A percentile compares a stretch with the other conserved stretches of the same genome.
phyloP scores from a whole-genome alignment of 1,140 invertebrate genomes.

The Ceratina australensis region DNA sequence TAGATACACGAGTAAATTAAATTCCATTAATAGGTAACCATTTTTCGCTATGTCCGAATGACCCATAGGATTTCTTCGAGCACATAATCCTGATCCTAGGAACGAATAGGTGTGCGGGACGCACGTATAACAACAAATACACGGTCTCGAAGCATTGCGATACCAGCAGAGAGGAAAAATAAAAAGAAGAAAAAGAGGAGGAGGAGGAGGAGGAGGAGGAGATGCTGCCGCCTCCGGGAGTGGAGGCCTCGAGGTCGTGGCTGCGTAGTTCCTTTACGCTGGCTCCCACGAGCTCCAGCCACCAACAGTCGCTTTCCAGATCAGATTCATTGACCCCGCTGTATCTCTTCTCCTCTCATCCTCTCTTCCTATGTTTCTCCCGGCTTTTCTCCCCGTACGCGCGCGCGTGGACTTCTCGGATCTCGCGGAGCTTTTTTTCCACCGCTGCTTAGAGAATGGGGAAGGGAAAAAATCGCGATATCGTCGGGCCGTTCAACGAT shows the following conservation, averaged over 20 bases:
- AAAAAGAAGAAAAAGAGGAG: slow-evolving; percentile 16
- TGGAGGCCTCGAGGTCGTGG: slow-evolving; percentile 62
- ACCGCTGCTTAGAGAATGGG: background rate
- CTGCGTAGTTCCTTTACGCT: slow-evolving; percentile 63
- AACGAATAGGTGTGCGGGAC: slow-evolving; percentile 1
- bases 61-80: too few relatives aligned
- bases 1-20: too few relatives aligned
- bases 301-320: slow-evolving; percentile 69
- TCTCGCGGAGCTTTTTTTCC: slow-evolving; percentile 44
- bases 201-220: slow-evolving; percentile 14
- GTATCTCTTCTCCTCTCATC: slow-evolving; percentile 57
- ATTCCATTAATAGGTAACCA: too few relatives aligned
- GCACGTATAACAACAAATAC: slow-evolving; percentile 27
- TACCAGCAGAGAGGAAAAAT: slow-evolving; percentile 23
- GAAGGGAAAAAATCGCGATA: slow-evolving; percentile 5
- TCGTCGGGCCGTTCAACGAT: slow-evolving; percentile 16
- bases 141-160: slow-evolving; percentile 34
- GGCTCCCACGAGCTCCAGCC: slow-evolving; percentile 62
- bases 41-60: too few relatives aligned
- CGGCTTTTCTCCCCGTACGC: background rate
- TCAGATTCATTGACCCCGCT: slow-evolving; percentile 73
- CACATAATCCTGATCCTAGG: background rate
- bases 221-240: slow-evolving; percentile 48
- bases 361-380: background rate
- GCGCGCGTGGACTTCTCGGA: slow-evolving; percentile 29